A percentile compares a stretch with the other conserved stretches of the same genome.
Evolutionary conservation across 2,888 invertebrate species (phyloP).

Genomic region (Panzeria rudis): DNA sequence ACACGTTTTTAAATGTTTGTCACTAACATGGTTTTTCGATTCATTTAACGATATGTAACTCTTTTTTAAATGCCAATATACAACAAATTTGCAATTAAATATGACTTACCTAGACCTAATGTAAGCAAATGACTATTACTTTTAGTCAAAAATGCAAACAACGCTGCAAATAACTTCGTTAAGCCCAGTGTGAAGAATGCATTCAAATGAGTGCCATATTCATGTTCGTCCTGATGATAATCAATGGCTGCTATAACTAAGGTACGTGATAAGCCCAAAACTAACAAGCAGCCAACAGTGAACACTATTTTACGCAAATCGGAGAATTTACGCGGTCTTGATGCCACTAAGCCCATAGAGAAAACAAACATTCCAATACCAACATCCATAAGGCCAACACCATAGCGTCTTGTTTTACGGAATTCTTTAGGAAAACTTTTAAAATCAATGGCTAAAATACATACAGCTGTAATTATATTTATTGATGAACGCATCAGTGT

Average conservation of each 20-base stretch:
- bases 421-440: conserved; percentile 91
- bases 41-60: too few relatives aligned
- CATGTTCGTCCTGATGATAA: conserved; percentile 94
- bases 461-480: conserved; percentile 89
- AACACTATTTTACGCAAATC: conserved; percentile 76
- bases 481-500: conserved; percentile 89
- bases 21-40: too few relatives aligned
- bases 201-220: conserved; percentile 99
- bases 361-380: conserved; percentile 96
- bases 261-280: conserved; percentile 87
- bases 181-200: conserved; percentile 97
- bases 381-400: conserved; percentile 96
- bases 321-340: conserved; percentile 80
- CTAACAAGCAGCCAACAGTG: conserved; percentile 83
- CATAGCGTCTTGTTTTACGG: conserved; percentile 94
- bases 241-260: conserved; percentile 87
- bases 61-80: neutral
- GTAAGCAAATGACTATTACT: conserved; percentile 81
- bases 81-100: neutral
- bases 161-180: conserved; percentile 89
- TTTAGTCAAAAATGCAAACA: conserved; percentile 77
- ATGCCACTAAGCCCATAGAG: conserved; percentile 90
- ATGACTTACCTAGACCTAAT: conserved; percentile 80
- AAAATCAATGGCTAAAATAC: conserved; percentile 98
- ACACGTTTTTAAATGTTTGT: too few relatives aligned